A percentile compares a stretch with the other conserved stretches of the same genome.
Conservation (phyloP, 2,888 invertebrate species). For the Latheticus oryzae region DNA sequence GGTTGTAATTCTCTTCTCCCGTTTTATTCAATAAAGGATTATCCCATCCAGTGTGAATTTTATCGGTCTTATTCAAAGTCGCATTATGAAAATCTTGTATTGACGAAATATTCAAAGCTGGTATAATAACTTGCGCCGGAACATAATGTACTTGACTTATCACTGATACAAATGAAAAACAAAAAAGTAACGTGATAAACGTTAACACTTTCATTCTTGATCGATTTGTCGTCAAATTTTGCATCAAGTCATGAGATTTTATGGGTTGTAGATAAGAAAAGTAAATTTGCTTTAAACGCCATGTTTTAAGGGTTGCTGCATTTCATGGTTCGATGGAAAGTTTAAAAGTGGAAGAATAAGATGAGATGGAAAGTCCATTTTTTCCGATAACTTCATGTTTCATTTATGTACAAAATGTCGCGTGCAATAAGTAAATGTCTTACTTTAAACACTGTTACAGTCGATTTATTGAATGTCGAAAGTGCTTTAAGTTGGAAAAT, state of each 20-base stretch:
- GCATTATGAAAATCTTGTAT: conserved; percentile 10
- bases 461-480: conserved; percentile 1
- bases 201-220: conserved; percentile 19
- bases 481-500: conserved; percentile 1
- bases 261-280: conserved; percentile 26
- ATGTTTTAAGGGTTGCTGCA: not conserved
- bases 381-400: no score
- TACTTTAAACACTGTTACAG: conserved; percentile 9
- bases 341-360: not conserved
- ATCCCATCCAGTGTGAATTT: conserved; percentile 9
- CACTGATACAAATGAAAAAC: not conserved
- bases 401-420: conserved; percentile 3
- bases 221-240: conserved; percentile 2
- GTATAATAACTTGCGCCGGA: conserved; percentile 52
- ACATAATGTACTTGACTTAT: conserved; percentile 49
- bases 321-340: not conserved
- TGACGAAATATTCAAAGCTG: conserved; percentile 46
- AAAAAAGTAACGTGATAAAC: not conserved
- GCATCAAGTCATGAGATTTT: conserved; percentile 7
- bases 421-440: conserved; percentile 15
- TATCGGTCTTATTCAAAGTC: not conserved
- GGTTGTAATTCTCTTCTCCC: conserved; percentile 1
- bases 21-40: conserved; percentile 16
- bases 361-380: not conserved
- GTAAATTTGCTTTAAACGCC: conserved; percentile 17